phyloP scores from a whole-genome alignment of 2,888 invertebrate species.

The Chrysopilus asiliformis region DNA sequence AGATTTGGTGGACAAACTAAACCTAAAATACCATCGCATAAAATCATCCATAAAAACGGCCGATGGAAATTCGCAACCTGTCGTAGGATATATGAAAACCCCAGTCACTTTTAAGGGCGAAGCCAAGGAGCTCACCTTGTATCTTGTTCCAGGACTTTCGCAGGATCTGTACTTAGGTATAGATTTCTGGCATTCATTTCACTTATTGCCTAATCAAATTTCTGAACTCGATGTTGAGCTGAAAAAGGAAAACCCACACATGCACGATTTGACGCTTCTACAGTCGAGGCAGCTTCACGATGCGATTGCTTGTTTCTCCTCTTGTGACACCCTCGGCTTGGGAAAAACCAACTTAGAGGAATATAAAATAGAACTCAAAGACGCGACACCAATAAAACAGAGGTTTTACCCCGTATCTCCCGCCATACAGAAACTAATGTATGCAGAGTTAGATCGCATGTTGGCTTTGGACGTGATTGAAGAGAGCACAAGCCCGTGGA shows the following conservation, averaged over 20 bases:
- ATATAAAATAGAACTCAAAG: background rate
- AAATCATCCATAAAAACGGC: background rate
- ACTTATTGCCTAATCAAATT: too few species aligned
- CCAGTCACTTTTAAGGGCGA: background rate
- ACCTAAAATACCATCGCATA: background rate
- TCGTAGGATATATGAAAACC: background rate
- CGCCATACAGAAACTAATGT: background rate
- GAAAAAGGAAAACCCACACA: too few species aligned
- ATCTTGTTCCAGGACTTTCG: too few species aligned
- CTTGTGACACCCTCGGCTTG: background rate
- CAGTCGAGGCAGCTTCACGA: background rate
- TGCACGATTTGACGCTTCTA: too few species aligned
- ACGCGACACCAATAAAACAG: background rate
- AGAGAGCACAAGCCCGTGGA: too few species aligned
- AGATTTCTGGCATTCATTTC: background rate
- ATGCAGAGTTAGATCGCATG: too few species aligned
- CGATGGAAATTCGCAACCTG: background rate
- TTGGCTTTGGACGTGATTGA: too few species aligned
- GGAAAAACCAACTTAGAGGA: background rate
- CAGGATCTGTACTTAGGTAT: background rate
- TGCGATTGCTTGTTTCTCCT: background rate
- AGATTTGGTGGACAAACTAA: background rate
- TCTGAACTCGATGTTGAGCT: too few species aligned
- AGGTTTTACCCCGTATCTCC: background rate
- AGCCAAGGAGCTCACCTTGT: too few species aligned